Base-by-base conservation (phyloP, 2,113 vertebrate genomes). In the Melanocharis versteri region DNA sequence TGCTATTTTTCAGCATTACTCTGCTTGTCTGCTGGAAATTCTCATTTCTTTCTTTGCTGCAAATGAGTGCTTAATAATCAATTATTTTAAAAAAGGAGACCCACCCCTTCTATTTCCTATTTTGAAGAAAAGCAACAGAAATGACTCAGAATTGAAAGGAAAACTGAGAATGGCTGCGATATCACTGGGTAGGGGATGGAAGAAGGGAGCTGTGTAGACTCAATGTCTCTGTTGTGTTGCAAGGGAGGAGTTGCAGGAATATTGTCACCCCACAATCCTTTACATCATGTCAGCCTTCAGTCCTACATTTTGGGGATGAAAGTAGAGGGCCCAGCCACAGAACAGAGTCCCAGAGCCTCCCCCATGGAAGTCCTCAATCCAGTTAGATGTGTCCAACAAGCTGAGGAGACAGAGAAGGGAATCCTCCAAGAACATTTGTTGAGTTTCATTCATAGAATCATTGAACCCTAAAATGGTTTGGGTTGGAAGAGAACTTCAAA, bases 361-460 rank as follows among this genome's bases (percentile, higher is more conserved):
- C 6, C 18, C 0, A 0, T 31, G 22, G 15, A 58, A 33, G 4
- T 31, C 18, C 64, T 69, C 17, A 24, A 7, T 48, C n/a, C 9
- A 51, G 15, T 65, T 4, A 44, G 45, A 71, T 21, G 51, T 8
- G 10, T 8, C 13, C 70, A 60, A 37, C 16, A 28, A 4, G 15
- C 14, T 35, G 30, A 73, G 5, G 9, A 30, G 11, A 16, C 5
- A 9, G 57, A 50, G 48, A 66, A 90, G 30, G 8, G 40, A 77
- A 85, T 33, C 44, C 17, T 81, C 35, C 13, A 58, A 54, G 47
- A 72, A 8, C 3, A 42, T 58, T n/a, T 6, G 13, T 28, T 22
- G 35, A 77, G 17, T 51, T 75, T 73, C 42, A 11, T 42, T 35
- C 54, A 19, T 3, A 7, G 47, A 35, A 35, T 42, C 42, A 10